Evolutionary conservation across 2,113 vertebrate species (phyloP).

Genomic region (Coreoperca whiteheadi): DNA sequence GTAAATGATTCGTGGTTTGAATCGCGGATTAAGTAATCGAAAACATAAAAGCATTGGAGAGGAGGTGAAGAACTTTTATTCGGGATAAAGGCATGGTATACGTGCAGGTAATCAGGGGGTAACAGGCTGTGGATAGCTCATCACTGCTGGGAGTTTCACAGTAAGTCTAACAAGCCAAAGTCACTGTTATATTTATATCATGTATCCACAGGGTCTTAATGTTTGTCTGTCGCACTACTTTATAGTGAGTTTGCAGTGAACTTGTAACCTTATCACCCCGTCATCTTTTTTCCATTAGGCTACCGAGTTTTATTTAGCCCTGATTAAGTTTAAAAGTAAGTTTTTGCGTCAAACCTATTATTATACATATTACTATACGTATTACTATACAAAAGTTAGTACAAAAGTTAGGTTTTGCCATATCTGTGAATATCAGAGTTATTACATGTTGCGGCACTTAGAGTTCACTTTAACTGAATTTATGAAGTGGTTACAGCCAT

Average conservation of each 20-base stretch:
- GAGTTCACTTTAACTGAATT: background rate
- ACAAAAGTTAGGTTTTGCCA: background rate
- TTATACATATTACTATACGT: no score
- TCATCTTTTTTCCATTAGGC: background rate
- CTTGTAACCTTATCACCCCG: no score
- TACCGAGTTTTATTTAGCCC: background rate
- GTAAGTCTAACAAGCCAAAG: slow-evolving; percentile 58
- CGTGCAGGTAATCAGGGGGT: slow-evolving; percentile 20
- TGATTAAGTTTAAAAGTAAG: background rate
- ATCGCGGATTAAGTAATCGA: slow-evolving; percentile 14
- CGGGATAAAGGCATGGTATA: slow-evolving; percentile 43
- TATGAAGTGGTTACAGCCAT: background rate
- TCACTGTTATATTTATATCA: background rate
- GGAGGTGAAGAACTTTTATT: background rate
- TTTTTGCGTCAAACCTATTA: background rate
- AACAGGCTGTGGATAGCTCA: slow-evolving; percentile 27
- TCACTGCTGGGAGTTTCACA: slow-evolving; percentile 30
- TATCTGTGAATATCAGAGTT: background rate
- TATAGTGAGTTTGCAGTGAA: background rate
- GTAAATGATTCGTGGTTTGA: background rate
- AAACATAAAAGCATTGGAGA: background rate
- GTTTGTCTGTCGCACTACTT: background rate
- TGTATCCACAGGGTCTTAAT: background rate
- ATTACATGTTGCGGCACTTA: background rate
- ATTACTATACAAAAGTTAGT: background rate